Base-by-base conservation (phyloP, 92 coral and sea anemone genomes). In the Hydrozoanthus gracilis region DNA sequence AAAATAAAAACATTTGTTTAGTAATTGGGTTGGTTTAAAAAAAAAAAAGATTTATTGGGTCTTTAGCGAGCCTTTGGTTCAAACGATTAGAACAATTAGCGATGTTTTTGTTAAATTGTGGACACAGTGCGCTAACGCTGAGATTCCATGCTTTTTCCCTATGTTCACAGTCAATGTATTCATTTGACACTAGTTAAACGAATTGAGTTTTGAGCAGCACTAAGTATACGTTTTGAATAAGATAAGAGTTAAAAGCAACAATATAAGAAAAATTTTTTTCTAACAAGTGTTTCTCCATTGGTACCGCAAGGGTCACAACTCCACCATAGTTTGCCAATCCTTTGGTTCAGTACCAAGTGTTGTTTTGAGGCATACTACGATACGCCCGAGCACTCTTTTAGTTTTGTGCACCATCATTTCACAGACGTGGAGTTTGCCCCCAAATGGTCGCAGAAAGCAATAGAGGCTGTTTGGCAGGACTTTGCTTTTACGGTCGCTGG, bases 391-490 rank as follows among this genome's bases (percentile, higher is more conserved):
- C 11, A 60, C 67, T 60, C 67, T 60, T 60, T 15, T 60, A 60
- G n/a, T 60, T 60, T 60, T 3, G n/a, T 60, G 67, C 67, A 60
- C 16, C 67, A 60, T 60, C 67, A 60, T 17, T 60, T 60, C n/a
- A n/a, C n/a, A n/a, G n/a, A n/a, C n/a, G n/a, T n/a, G n/a, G n/a
- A n/a, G n/a, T n/a, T n/a, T n/a, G 67, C 15, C 5, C 67, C 67
- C 67, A 60, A 60, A 60, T 60, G 67, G 67, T 60, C 67, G 67
- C 67, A 60, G 44, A 66, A n/a, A 15, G 71, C 44, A 66, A 8
- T n/a, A 6, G 71, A 66, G 8, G 44, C 71, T 66, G 15, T 66
- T n/a, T 66, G 71, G 71, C 71, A 66, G 71, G 71, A 66, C 71
- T n/a, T 4, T 66, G 71, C 71, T 66, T 16, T 66, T 66, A 52